Evolutionary conservation across 64 coral and sea anemone species (phyloP), one percentile per base, ranked within the genome.

Genomic region (Stichodactyla helianthus): DNA sequence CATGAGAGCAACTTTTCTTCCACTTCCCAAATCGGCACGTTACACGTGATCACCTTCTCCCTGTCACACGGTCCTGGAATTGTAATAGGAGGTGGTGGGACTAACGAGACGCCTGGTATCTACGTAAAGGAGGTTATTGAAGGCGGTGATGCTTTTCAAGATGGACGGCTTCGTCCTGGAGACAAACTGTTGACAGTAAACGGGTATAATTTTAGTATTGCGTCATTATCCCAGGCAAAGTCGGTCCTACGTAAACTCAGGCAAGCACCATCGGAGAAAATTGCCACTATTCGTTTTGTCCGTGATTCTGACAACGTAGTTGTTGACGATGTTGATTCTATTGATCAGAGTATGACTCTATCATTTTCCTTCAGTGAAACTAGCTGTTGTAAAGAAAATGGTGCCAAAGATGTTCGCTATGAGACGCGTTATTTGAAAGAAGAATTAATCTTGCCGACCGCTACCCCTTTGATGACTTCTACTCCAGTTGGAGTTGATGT

Each of bases 331-430:
- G 12, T 79, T 6, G 77, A 79, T 79, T 79, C 77, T 50, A 10
- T 79, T 79, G 77, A 79, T 79, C 27, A 50, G n/a, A 79, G 77
- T 50, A 11, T 79, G 6, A 79, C 77, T 79, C 50, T 79, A 79
- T 35, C 77, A 79, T 13, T 52, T 35, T 50, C 5, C 50, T 18
- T 44, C 17, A 79, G 50, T 52, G 77, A 79, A 79, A 50, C 26
- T 15, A 52, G 5, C 31, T 44, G 7, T 79, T 22, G 8, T 0
- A 20, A 68, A 68, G 6, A 20, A n/a, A 68, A 26, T 68, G 63
- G 63, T 4, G 19, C 19, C 1, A 17, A 68, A 68, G 19, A 19
- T 5, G 55, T 57, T 57, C 14, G 18, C 6, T 20, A 26, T n/a
- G 19, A n/a, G 17, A 15, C 50, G 6, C 10, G 77, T 18, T 50